Evolutionary conservation across 2,797 vertebrate species (phyloP), one percentile per base, ranked within the genome.

Genomic region (Chelmon rostratus): DNA sequence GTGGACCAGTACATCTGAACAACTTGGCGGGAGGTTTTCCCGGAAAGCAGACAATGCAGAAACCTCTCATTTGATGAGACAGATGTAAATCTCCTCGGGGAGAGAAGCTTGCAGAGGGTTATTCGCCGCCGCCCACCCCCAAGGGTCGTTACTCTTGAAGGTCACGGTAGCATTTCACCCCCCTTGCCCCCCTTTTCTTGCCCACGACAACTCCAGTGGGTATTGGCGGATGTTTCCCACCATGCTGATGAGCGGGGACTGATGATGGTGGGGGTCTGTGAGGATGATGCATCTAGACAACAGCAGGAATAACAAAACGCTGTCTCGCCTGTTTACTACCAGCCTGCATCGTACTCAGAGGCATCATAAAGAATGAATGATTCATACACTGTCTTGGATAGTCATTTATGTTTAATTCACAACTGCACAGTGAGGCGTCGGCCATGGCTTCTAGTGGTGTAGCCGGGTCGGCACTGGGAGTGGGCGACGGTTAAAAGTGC

Each of bases 361-460:
- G 78, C 84, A 76, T 88, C 85, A 85, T 87, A 84, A 78, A 89
- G 78, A 83, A 93, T 94, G 74, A 94, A 94, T 94, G 90, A 93
- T 93, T 92, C 79, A 93, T 92, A 59, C 42, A 49, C 58, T 80
- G 76, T 75, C 59, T 85, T 82, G 74, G 66, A 88, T 65, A 67
- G 87, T 83, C 69, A 58, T 87, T 88, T 89, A 87, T 91, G 86
- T 91, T 90, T 94, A 88, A 95, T 93, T 94, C 76, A 92, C 61
- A 68, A 2, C 25, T 53, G 56, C 33, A 57, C 50, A 37, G 38
- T 64, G 35, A 69, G 50, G 50, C 56, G 31, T 46, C 15, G 6
- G 63, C 42, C 12, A 8, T 62, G 67, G 76, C 47, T 57, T 53
- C n/a, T 5, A 38, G 76, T 49, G 83, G 53, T 16, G 4, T 76